These are phyloP conservation scores for Fratercula arctica DNA, from an alignment of 2,797 vertebrate genomes.

Conservation along the genomic window DNA sequence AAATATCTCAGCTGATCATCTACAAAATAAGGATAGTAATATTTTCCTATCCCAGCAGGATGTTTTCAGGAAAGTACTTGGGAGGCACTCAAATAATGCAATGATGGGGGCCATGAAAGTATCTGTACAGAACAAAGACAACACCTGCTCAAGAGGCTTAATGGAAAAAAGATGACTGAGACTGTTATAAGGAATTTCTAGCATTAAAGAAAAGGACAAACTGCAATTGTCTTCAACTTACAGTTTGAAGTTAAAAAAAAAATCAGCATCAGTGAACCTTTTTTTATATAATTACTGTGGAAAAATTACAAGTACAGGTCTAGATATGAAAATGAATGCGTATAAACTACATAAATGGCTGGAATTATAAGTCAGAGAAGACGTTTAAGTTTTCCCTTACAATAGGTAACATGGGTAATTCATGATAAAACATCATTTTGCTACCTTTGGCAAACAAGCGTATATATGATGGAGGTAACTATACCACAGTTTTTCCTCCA, in stretches of 20 bases:
- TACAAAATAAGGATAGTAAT: slow-evolving; percentile 33
- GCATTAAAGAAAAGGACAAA: background rate
- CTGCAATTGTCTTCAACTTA: background rate
- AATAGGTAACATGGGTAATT: background rate
- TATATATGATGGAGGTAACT: background rate
- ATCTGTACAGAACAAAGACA: slow-evolving; percentile 34
- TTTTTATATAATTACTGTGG: background rate
- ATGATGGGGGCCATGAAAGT: background rate
- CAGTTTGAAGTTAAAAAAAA: background rate
- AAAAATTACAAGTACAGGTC: background rate
- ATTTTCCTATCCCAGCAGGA: slow-evolving; percentile 46
- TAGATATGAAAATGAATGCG: background rate
- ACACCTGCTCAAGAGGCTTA: slow-evolving; percentile 39
- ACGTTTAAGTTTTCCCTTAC: background rate
- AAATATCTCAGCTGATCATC: slow-evolving; percentile 67
- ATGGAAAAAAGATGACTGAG: slow-evolving; percentile 32
- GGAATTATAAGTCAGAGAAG: background rate
- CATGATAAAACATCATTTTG: background rate
- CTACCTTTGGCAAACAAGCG: background rate
- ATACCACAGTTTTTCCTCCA: background rate
- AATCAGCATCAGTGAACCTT: background rate
- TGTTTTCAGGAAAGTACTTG: slow-evolving; percentile 36
- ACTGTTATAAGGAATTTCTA: background rate
- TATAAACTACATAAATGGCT: background rate
- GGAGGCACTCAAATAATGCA: slow-evolving; percentile 4